Evolutionary conservation across 2,797 vertebrate genomes (phyloP).

Genomic region (Meriones psammophilus): DNA sequence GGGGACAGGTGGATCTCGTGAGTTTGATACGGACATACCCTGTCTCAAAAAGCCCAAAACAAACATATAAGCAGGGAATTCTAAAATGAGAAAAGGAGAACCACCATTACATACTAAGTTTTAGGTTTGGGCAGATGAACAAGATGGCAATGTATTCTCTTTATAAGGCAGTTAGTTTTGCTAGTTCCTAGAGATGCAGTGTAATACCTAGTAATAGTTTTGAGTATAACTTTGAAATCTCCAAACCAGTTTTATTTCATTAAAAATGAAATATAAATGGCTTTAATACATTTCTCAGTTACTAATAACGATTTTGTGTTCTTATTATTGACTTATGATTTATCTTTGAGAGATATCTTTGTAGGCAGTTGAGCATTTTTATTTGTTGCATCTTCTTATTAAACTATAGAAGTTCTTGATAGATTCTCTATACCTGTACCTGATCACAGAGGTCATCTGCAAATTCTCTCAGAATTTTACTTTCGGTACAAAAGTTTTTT

Average conservation of each 20-base stretch:
- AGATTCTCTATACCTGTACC: neutral
- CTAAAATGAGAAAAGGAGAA: slow-evolving; percentile 45
- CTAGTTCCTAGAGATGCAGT: neutral
- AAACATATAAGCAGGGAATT: neutral
- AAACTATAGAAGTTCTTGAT: slow-evolving; percentile 1
- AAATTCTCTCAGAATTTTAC: slow-evolving; percentile 47
- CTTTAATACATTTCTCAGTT: slow-evolving; percentile 1
- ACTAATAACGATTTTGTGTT: slow-evolving; percentile 16
- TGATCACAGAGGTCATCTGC: neutral
- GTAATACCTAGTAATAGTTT: neutral
- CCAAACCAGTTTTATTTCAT: neutral
- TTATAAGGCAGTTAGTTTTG: slow-evolving; percentile 11
- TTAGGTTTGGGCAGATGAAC: neutral
- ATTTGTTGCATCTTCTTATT: neutral
- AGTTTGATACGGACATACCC: neutral
- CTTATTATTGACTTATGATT: slow-evolving; percentile 19
- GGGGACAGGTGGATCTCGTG: neutral
- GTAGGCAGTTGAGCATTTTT: slow-evolving; percentile 33
- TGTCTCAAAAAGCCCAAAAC: neutral
- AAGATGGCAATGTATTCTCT: neutral
- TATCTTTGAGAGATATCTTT: slow-evolving; percentile 25
- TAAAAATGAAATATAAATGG: neutral
- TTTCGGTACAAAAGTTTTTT: neutral
- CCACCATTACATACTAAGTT: neutral
- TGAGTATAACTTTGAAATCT: neutral